A percentile compares a stretch with the other conserved stretches of the same genome.
These are phyloP conservation scores for Anarsia innoxiella DNA, from an alignment of 2,888 invertebrate species.

Conservation along the genomic window DNA sequence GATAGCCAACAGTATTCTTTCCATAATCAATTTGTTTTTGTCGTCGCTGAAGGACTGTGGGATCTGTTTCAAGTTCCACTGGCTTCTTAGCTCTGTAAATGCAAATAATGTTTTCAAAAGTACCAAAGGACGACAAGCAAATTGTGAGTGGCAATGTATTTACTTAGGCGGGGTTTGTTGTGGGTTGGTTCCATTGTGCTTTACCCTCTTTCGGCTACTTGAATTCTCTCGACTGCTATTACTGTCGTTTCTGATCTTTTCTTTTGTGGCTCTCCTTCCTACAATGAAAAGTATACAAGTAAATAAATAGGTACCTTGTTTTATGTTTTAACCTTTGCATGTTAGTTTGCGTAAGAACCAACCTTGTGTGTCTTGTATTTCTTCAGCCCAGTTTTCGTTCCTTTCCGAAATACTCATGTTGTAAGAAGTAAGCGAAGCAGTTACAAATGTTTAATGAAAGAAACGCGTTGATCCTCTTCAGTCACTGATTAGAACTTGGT, in stretches of 20 bases:
- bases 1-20: slow-evolving; percentile 92
- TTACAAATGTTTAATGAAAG: too few species aligned
- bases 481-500: too few species aligned
- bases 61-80: slow-evolving; percentile 82
- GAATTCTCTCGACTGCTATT: slow-evolving; percentile 37
- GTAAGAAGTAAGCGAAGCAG: too few species aligned
- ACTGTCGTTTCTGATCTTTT: slow-evolving; percentile 33
- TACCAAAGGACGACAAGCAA: too few species aligned
- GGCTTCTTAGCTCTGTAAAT: slow-evolving; percentile 33
- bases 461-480: too few species aligned
- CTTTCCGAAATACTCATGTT: slow-evolving; percentile 32
- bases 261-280: slow-evolving; percentile 31
- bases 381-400: slow-evolving; percentile 30
- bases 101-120: background rate
- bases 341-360: slow-evolving; percentile 13
- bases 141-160: too few species aligned
- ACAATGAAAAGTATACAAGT: slow-evolving; percentile 20
- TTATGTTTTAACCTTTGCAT: too few species aligned
- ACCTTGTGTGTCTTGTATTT: slow-evolving; percentile 30
- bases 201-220: slow-evolving; percentile 45
- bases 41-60: slow-evolving; percentile 80
- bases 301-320: too few species aligned
- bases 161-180: slow-evolving; percentile 27
- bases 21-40: slow-evolving; percentile 97
- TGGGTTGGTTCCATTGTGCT: slow-evolving; percentile 37